A percentile compares a stretch with the other conserved stretches of the same genome.
Conservation (phyloP, 2,113 vertebrate genomes). For the Oxygymnocypris stewartii region DNA sequence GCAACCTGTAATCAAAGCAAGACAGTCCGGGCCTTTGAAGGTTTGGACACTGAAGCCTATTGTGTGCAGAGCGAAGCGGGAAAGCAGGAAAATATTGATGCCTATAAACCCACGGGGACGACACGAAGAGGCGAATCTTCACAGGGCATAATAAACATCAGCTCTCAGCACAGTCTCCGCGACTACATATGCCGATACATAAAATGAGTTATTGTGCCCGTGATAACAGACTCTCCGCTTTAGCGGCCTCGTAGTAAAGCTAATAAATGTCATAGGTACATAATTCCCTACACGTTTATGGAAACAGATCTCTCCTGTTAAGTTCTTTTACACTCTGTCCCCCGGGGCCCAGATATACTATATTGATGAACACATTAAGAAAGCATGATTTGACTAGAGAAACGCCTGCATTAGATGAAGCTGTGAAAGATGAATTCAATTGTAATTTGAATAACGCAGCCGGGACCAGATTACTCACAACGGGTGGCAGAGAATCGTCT, state of each 20-base stretch:
- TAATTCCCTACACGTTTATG: constrained; percentile 69
- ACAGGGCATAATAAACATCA: constrained; percentile 61
- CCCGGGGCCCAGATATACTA: constrained; percentile 68
- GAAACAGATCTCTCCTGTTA: constrained; percentile 67
- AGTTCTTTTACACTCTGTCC: constrained; percentile 66
- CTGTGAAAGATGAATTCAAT: constrained; percentile 80
- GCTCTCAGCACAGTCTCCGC: constrained; percentile 58
- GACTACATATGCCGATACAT: constrained; percentile 51
- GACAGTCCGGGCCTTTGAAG: constrained; percentile 69
- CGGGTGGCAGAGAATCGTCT: constrained; percentile 65
- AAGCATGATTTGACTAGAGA: constrained; percentile 69
- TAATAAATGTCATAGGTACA: constrained; percentile 73
- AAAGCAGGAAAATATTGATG: constrained; percentile 73
- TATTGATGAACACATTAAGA: constrained; percentile 80
- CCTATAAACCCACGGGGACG: constrained; percentile 67
- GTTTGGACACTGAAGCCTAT: constrained; percentile 70
- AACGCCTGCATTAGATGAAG: constrained; percentile 69
- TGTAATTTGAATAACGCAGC: constrained; percentile 73
- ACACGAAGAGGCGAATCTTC: constrained; percentile 48
- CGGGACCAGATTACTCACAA: constrained; percentile 60
- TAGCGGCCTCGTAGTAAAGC: constrained; percentile 58
- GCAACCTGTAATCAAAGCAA: constrained; percentile 62
- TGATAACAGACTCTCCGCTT: constrained; percentile 60
- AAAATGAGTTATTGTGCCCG: constrained; percentile 54
- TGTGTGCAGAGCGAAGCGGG: constrained; percentile 63